A percentile compares a stretch with the other conserved stretches of the same genome.
phyloP scores from a whole-genome alignment of 2,797 vertebrate genomes.

The Chelon labrosus region DNA sequence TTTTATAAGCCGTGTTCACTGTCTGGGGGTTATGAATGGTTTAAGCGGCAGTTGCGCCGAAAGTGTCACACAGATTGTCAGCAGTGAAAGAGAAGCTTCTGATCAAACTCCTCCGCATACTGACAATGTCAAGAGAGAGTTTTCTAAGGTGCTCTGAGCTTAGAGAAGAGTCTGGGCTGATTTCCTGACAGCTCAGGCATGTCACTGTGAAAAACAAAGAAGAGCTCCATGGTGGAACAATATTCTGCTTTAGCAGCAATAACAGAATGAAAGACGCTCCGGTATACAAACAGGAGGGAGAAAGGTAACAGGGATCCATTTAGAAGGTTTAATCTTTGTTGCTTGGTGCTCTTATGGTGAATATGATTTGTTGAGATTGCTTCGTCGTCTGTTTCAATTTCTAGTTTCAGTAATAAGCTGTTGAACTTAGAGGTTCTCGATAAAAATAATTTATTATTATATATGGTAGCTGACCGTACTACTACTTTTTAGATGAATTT shows the following conservation, averaged over 20 bases:
- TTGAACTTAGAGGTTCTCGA: too few species aligned
- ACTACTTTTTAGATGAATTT: too few species aligned
- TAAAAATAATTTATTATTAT: too few species aligned
- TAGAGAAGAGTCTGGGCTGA: constrained; percentile 48
- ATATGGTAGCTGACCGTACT: too few species aligned
- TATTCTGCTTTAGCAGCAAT: background rate
- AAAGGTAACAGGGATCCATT: background rate
- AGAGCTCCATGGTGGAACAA: background rate
- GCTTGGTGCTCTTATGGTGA: too few species aligned
- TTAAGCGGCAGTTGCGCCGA: constrained; percentile 62
- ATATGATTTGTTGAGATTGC: too few species aligned
- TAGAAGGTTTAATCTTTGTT: background rate
- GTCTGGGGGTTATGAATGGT: constrained; percentile 47
- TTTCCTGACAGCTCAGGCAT: constrained; percentile 52
- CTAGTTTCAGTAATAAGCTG: background rate
- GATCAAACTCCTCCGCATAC: constrained; percentile 48
- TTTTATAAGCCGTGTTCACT: constrained; percentile 29
- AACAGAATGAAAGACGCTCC: background rate
- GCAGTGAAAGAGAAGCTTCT: constrained; percentile 50
- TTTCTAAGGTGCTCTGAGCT: constrained; percentile 49
- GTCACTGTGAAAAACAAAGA: constrained; percentile 34
- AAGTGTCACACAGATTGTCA: constrained; percentile 63
- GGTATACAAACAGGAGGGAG: background rate
- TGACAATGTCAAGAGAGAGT: constrained; percentile 42
- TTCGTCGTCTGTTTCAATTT: too few species aligned